Evolutionary conservation across 2,797 vertebrate species (phyloP), one percentile per base, ranked within the genome.

Genomic region (Rhabdomys pumilio): DNA sequence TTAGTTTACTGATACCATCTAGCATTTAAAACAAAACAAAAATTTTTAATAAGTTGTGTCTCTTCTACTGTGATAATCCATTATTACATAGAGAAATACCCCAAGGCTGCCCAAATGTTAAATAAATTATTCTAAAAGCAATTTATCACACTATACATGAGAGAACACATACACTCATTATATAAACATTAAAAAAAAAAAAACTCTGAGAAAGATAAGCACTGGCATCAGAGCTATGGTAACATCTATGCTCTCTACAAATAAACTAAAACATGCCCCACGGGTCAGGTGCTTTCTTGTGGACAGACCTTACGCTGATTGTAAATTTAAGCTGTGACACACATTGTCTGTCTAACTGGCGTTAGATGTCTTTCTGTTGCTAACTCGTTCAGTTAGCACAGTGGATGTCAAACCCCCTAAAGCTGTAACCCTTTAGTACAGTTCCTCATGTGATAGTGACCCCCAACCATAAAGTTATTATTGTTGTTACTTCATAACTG

Each of bases 191-290:
- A 38, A 61, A 85, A 41, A 38, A 61, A 85, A 41, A 83, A 83
- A 79, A 65, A 13, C 22, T 50, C 14, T 76, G n/a, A 19, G 3
- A 19, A 72, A 26, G 50, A 81, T 61, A 73, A 85, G 79, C 87
- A 26, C 9, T 50, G 3, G 1, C 63, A 72, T 90, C 31, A 34
- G 19, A 22, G 67, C 34, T 31, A 47, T 83, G 61, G 38, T 92
- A 90, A 65, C 57, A 50, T 65, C 92, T 80, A 26, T 26, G 4
- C 6, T 38, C n/a, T 94, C 69, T 90, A 47, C 57, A 86, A 86
- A 84, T n/a, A 93, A 75, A 87, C 69, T 93, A 80, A 93, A 96
- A 95, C 92, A 7, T 94, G 86, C 17, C 38, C 34, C 72, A 9
- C 20, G 79, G 2, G 8, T 65, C 85, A 47, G 19, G 50, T 26